Evolutionary conservation across 2,113 vertebrate species (phyloP), one percentile per base, ranked within the genome.

Genomic region (Oceanodroma tethys): DNA sequence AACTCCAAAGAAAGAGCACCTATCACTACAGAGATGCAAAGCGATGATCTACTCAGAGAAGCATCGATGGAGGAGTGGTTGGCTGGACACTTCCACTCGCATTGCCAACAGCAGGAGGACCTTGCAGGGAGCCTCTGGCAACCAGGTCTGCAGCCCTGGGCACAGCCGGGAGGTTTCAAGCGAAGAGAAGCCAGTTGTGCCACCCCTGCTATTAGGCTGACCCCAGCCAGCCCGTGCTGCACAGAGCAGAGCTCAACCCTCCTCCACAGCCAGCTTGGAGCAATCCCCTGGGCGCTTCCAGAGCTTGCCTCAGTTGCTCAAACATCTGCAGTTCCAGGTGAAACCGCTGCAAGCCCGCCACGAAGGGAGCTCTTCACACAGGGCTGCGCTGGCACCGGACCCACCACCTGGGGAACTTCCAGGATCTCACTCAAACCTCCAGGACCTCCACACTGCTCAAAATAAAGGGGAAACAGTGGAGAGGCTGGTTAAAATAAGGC

Each of bases 291-390:
- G 32, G 45, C 6, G 29, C 90, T 73, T 43, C 81, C 66, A 96
- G 94, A 95, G 93, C 78, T 68, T 55, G 80, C 72, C 92, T 87
- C 80, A 7, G 52, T 20, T 62, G 48, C 62, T 85, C 90, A 68
- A 90, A 91, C 91, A 95, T 95, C 92, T 95, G 93, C 88, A 86
- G 70, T 32, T 95, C 75, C 96, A 93, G 87, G 86, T 83, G 88
- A 95, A 85, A 90, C 55, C 2, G 3, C 36, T 81, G 68, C 65
- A 76, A 87, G 56, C 62, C 92, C 3, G 26, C 60, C 66, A 65
- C 17, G 81, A 93, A 96, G 83, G 65, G 25, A 55, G 81, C 82
- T 94, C 93, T 93, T 83, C 79, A 97, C 7, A 0, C 68, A 53
- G 86, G 55, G 48, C 88, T 85, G 82, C 1, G 13, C 68, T 96